Percentiles rank a stretch among this genome's conserved stretches.
phyloP scores from a whole-genome alignment of 2,113 vertebrate species.

The Pluvianellus socialis region DNA sequence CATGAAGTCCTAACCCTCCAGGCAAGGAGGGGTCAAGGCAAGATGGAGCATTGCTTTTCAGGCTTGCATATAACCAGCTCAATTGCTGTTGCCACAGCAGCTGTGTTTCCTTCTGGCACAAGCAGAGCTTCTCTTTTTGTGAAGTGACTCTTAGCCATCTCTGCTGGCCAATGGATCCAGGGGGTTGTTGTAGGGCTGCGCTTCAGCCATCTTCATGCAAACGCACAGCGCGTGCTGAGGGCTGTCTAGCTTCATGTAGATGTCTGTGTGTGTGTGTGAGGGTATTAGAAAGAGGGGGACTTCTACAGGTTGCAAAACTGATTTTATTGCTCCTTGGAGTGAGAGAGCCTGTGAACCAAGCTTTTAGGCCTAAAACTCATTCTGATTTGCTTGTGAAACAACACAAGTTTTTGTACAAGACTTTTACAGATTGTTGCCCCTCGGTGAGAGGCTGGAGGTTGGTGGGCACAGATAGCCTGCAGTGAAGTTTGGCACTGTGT shows the following conservation, averaged over 20 bases:
- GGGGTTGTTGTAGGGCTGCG: neutral
- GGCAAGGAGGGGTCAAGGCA: neutral
- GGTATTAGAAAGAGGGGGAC: neutral
- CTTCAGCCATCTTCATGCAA: neutral
- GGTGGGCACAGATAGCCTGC: neutral
- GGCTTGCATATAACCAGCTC: neutral
- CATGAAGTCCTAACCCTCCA: neutral
- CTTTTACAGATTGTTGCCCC: neutral
- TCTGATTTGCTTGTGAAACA: neutral
- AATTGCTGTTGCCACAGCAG: neutral
- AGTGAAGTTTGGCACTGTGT: neutral
- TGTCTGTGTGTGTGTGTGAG: neutral
- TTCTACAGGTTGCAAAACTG: neutral
- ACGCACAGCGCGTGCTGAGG: rapidly evolving
- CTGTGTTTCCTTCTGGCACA: neutral
- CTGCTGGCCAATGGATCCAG: neutral
- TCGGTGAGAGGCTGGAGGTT: neutral
- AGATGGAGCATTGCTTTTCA: neutral
- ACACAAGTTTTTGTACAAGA: rapidly evolving
- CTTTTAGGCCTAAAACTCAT: neutral
- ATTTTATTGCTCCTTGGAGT: neutral
- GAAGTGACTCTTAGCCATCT: neutral
- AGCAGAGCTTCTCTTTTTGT: neutral
- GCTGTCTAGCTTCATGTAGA: neutral
- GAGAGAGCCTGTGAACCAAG: neutral